Conservation (phyloP, 2,797 vertebrate species). For the Scomberomorus guttatus region DNA sequence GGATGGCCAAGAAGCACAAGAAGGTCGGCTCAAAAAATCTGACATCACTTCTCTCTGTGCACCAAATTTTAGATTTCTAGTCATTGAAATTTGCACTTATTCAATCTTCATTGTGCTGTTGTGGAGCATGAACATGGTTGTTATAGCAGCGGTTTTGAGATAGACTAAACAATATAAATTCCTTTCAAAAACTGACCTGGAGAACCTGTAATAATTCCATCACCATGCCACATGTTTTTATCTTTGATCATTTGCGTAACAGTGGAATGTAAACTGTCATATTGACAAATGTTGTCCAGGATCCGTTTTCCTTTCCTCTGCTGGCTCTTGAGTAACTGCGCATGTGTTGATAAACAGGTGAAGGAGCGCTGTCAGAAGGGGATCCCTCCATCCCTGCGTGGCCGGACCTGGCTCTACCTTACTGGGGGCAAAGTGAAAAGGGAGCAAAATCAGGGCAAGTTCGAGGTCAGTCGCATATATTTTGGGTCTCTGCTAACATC, state of each 20-base stretch:
- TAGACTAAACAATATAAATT: not conserved
- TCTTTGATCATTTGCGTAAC: not conserved
- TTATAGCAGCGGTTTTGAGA: not conserved
- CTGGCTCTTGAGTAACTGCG: not conserved
- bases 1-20: slow-evolving; percentile 99
- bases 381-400: slow-evolving; percentile 94
- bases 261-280: not conserved
- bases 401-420: slow-evolving; percentile 97
- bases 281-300: not conserved
- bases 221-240: not conserved
- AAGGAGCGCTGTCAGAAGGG: slow-evolving; percentile 97
- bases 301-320: not conserved
- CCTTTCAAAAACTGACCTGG: not conserved
- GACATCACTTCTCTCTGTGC: not conserved
- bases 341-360: slow-evolving; percentile 84
- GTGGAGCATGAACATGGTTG: not conserved
- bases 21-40: slow-evolving; percentile 85
- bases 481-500: not conserved
- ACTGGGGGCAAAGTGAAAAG: slow-evolving; percentile 94
- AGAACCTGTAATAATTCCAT: not conserved
- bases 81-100: not conserved
- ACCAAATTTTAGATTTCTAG: not conserved
- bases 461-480: slow-evolving; percentile 86
- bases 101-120: not conserved
- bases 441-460: slow-evolving; percentile 92